Base-by-base conservation (phyloP, 2,797 vertebrate genomes). In the Coregonus ussuriensis region DNA sequence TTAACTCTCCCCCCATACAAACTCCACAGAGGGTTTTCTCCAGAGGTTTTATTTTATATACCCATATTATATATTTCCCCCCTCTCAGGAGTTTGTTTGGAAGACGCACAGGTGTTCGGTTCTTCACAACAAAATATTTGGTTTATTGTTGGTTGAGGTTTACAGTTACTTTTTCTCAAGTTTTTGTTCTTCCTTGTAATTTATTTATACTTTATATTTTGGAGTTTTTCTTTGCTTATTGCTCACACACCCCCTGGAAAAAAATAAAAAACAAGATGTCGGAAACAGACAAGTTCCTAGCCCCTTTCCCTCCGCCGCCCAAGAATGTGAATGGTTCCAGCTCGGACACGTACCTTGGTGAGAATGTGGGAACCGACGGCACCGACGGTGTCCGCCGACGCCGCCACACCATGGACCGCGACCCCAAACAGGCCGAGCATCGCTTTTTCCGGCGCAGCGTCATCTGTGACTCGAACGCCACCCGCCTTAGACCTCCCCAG, bases 341-440 rank as follows among this genome's bases (percentile, higher is more conserved):
- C 91, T 98, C 96, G 52, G 96, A 97, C 90, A 91, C 96, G 73
- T 94, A 96, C 0, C 87, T 96, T 31, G 95, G 93, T 15, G 97
- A 96, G 83, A 95, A 94, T 74, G 89, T 96, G 29, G 86, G 85
- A 21, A 14, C 71, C 82, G 96, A 95, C 82, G 53, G 9, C 13
- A 54, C 53, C 1, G 54, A 56, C 1, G 59, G n/a, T 25, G 96
- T 99, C 83, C 95, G 94, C 56, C 96, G 96, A 0, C 95, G 98
- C 76, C 97, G 97, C 74, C 98, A 99, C 93, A 99, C 98, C 0
- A 98, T 99, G 98, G 98, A 99, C 82, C 95, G 97, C 88, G 98
- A 99, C 93, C 96, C 96, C 76, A 97, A 96, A 35, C 95, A 95
- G 14, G 96, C 95, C 0, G 97, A 99, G 91, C 98, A 99, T 88